A percentile compares a stretch with the other conserved stretches of the same genome.
These are phyloP conservation scores for Paracyclopina nana DNA, from an alignment of 1,140 invertebrate genomes.

Conservation along the genomic window DNA sequence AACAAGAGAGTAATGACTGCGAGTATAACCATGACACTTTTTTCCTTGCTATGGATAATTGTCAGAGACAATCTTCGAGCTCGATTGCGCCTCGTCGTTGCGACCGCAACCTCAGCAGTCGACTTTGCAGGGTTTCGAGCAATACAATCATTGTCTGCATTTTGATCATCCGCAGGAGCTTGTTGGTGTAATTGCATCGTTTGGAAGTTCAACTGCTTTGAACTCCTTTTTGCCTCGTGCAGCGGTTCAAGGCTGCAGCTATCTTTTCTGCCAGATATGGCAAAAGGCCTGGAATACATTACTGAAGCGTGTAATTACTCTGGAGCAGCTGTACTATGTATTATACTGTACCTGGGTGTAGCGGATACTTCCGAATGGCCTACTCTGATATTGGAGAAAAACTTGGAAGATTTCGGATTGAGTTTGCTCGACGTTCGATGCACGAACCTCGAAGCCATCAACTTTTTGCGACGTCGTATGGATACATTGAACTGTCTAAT, in stretches of 20 bases:
- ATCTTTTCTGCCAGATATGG: too few relatives aligned
- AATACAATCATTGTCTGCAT: background rate
- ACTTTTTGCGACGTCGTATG: background rate
- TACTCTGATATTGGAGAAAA: conserved; percentile 1
- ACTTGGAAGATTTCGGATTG: background rate
- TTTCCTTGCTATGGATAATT: background rate
- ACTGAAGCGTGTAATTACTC: too few relatives aligned
- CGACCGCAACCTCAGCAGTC: too few relatives aligned
- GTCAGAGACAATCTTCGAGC: background rate
- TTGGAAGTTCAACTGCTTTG: too few relatives aligned
- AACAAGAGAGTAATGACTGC: background rate
- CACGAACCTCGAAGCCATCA: background rate
- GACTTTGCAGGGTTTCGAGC: background rate
- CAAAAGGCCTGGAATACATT: too few relatives aligned
- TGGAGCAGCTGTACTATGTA: too few relatives aligned
- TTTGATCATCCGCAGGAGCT: background rate
- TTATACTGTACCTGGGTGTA: too few relatives aligned
- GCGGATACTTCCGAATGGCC: too few relatives aligned
- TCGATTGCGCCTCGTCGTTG: background rate
- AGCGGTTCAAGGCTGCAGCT: too few relatives aligned
- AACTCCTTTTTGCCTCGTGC: too few relatives aligned
- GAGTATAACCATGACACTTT: background rate
- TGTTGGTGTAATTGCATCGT: too few relatives aligned
- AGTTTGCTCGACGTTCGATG: too few relatives aligned
- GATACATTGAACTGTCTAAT: background rate